Percentiles rank a stretch among this genome's conserved stretches.
These are phyloP conservation scores for Epizoanthus stellaris DNA, from an alignment of 92 coral and sea anemone species.

Conservation along the genomic window DNA sequence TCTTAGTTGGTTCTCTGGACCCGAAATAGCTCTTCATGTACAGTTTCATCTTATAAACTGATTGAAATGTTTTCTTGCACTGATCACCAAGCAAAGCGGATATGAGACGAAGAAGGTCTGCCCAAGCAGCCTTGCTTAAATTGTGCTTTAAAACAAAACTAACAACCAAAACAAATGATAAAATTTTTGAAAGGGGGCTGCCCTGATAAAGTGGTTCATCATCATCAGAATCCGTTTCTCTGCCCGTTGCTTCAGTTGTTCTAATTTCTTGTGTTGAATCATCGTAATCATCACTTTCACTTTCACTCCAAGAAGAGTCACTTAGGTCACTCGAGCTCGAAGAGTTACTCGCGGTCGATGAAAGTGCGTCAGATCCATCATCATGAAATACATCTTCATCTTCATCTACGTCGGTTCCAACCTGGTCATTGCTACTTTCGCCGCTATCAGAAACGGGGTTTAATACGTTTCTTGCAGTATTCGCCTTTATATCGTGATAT, in stretches of 20 bases:
- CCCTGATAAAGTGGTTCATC: slow-evolving; percentile 59
- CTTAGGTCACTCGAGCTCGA: too few relatives aligned
- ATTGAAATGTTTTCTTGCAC: slow-evolving; percentile 40
- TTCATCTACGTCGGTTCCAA: neutral
- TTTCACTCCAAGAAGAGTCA: too few relatives aligned
- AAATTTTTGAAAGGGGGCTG: slow-evolving; percentile 51
- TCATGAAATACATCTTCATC: neutral
- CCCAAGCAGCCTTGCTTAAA: slow-evolving; percentile 58
- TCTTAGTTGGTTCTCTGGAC: slow-evolving; percentile 42
- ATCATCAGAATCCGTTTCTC: neutral
- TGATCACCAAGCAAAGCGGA: slow-evolving; percentile 46
- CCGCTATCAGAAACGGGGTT: neutral
- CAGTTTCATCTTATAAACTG: slow-evolving; percentile 52
- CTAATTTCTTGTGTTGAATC: too few relatives aligned
- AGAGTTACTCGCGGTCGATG: neutral
- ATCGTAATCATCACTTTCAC: too few relatives aligned
- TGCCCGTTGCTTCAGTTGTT: too few relatives aligned
- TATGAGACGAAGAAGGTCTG: slow-evolving; percentile 55
- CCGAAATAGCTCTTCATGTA: slow-evolving; percentile 43
- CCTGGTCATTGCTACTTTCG: too few relatives aligned
- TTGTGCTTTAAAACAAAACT: slow-evolving; percentile 53
- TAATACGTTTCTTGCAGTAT: neutral
- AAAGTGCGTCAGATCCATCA: slow-evolving; percentile 20
- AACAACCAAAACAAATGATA: slow-evolving; percentile 46
- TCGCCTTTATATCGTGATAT: slow-evolving; percentile 24